Base-by-base conservation (phyloP, 2,888 invertebrate species). In the Callyntrura sp. region DNA sequence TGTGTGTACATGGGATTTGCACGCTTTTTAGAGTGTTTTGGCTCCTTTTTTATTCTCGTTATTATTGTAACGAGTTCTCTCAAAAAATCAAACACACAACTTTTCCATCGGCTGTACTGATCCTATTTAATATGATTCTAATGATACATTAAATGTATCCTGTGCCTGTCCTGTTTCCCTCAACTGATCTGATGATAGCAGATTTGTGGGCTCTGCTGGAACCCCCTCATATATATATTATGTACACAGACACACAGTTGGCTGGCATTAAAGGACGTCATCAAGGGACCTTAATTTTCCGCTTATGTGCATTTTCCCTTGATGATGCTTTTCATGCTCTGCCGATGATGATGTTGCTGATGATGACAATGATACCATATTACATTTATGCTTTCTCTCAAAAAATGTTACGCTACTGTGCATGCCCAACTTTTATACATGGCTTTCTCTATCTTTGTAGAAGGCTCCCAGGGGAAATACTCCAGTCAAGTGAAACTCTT, bases 201-300 rank as follows among this genome's bases (percentile, higher is more conserved):
- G 60, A 62, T n/a, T 17, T 14, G 35, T 43, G 0, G 35, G 0
- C 17, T 70, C 14, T 43, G 5, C n/a, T 5, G 25, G 35, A 35
- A 6, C 35, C 35, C 35, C 35, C 3, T 4, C 6, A 35, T 35
- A 35, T 35, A 35, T 35, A 35, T 35, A 35, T 35, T 35, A 35
- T 35, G 35, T 35, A 2, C 35, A 35, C 35, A 35, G 35, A 35
- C 35, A 35, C 35, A 35, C 60, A 20, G 5, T 73, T 73, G 43
- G 70, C 51, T n/a, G 68, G 28, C 48, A 51, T 76, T 51, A 76
- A 76, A 76, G 76, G 76, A 76, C 84, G 73, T 81, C 79, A 87
- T 87, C 87, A 87, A 87, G 87, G 87, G 81, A 87, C 87, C 87
- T 87, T 87, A 87, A 87, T 87, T 87, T 87, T 87, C 79, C 87